Percentiles rank a stretch among this genome's conserved stretches.
Evolutionary conservation across 2,888 invertebrate genomes (phyloP).

Genomic region (Xanthia icteritia): DNA sequence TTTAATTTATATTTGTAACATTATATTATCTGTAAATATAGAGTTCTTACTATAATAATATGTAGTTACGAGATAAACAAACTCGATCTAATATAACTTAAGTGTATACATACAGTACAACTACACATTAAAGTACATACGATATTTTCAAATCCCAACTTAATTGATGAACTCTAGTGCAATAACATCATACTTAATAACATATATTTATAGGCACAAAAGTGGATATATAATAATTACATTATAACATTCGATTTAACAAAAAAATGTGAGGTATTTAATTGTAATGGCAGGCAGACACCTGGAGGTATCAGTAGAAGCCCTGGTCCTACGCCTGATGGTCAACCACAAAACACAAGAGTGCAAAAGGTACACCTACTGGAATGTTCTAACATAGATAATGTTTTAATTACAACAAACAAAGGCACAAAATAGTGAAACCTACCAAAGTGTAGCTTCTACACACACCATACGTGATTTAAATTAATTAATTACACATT

Average conservation of each 20-base stretch:
- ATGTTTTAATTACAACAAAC: slow-evolving; percentile 82
- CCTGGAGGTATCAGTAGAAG: slow-evolving; percentile 25
- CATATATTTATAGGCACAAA: slow-evolving; percentile 86
- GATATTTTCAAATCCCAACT: slow-evolving; percentile 84
- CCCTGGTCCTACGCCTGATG: slow-evolving; percentile 51
- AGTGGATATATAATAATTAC: slow-evolving; percentile 82
- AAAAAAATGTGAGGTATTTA: slow-evolving; percentile 79
- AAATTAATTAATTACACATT: slow-evolving; percentile 78
- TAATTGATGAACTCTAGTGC: slow-evolving; percentile 83
- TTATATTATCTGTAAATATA: slow-evolving; percentile 91
- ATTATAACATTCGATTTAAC: slow-evolving; percentile 81
- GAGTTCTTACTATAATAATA: slow-evolving; percentile 87
- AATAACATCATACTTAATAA: slow-evolving; percentile 81
- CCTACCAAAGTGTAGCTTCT: slow-evolving; percentile 81
- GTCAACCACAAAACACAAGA: slow-evolving; percentile 71
- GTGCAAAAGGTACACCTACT: slow-evolving; percentile 84
- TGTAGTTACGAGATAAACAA: slow-evolving; percentile 87
- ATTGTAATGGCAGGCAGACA: slow-evolving; percentile 58
- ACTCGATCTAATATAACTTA: slow-evolving; percentile 86
- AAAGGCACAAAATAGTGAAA: slow-evolving; percentile 89
- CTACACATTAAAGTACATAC: slow-evolving; percentile 82
- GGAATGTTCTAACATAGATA: slow-evolving; percentile 83
- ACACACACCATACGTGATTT: slow-evolving; percentile 81
- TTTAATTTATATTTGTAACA: slow-evolving; percentile 90
- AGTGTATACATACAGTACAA: slow-evolving; percentile 82